phyloP scores from a whole-genome alignment of 2,113 vertebrate genomes.

The Crypturellus undulatus region DNA sequence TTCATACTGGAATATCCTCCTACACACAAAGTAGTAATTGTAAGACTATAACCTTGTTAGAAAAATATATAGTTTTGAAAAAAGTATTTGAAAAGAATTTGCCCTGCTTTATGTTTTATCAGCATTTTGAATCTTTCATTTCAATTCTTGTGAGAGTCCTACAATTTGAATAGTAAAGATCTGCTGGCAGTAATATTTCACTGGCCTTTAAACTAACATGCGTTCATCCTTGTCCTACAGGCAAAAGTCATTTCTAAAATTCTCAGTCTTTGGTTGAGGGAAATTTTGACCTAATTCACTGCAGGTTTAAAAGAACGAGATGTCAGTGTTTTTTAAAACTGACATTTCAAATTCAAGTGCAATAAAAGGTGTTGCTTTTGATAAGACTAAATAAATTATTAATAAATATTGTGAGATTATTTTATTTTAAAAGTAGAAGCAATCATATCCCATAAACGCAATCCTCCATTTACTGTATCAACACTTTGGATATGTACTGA shows the following conservation, averaged over 20 bases:
- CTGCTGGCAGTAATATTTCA: conserved; percentile 54
- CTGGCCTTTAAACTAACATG: conserved; percentile 38
- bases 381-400: background rate
- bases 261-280: conserved; percentile 23
- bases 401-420: background rate
- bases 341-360: background rate
- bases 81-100: background rate
- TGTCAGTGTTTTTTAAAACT: background rate
- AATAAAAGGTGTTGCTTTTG: background rate
- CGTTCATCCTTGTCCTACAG: conserved; percentile 40
- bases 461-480: background rate
- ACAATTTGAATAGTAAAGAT: conserved; percentile 30
- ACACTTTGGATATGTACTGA: background rate
- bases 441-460: background rate
- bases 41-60: background rate
- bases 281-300: conserved; percentile 60
- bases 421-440: background rate
- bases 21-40: background rate
- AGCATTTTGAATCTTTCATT: conserved; percentile 27
- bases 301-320: conserved; percentile 34
- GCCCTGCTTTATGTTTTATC: background rate
- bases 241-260: conserved; percentile 46
- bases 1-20: background rate
- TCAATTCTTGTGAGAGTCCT: background rate
- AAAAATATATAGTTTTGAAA: background rate